These are phyloP conservation scores for Phalanger gymnotis DNA, from an alignment of 2,797 vertebrate species.

Conservation along the genomic window DNA sequence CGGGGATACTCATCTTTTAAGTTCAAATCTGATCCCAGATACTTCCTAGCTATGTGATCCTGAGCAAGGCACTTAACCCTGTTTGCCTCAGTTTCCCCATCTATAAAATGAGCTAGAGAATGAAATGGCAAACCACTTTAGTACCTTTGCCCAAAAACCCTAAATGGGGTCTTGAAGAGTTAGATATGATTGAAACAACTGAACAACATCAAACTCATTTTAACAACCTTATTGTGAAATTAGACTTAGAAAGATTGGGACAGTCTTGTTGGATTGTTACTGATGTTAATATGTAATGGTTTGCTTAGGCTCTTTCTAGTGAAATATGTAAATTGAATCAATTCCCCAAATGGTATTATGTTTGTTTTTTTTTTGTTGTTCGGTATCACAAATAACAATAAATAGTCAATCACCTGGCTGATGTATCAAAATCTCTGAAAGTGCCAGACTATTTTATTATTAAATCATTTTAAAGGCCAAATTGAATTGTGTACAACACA, in stretches of 20 bases:
- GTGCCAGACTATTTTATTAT: neutral
- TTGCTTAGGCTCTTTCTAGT: neutral
- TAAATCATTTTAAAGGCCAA: neutral
- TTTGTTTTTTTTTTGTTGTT: neutral
- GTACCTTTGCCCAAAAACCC: too few relatives aligned
- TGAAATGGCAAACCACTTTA: neutral
- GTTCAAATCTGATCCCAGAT: neutral
- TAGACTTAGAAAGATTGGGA: neutral
- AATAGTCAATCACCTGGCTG: neutral
- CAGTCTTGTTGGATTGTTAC: neutral
- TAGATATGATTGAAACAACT: neutral
- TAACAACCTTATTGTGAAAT: neutral
- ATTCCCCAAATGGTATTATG: neutral
- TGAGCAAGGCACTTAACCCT: neutral
- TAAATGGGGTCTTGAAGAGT: neutral
- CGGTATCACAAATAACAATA: neutral
- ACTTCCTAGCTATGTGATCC: neutral
- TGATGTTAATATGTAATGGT: neutral
- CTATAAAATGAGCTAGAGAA: neutral
- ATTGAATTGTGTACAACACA: neutral
- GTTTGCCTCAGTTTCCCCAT: neutral
- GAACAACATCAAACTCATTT: neutral
- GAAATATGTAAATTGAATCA: neutral
- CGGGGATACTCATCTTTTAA: neutral
- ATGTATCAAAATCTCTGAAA: neutral